These are phyloP conservation scores for Bombus difficillimus DNA, from an alignment of 1,140 invertebrate genomes.

Conservation along the genomic window DNA sequence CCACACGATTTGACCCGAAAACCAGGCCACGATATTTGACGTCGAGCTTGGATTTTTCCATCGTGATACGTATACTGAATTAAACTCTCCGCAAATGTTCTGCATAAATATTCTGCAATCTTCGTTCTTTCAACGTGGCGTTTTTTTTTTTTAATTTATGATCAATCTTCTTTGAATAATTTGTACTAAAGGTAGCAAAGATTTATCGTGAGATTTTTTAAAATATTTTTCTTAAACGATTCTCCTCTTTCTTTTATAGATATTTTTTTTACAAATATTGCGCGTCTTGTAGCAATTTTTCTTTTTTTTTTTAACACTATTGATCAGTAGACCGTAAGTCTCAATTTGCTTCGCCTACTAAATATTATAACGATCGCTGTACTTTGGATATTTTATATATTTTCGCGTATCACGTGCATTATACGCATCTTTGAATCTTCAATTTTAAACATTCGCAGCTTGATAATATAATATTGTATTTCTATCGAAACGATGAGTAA, in stretches of 20 bases:
- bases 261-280: neutral
- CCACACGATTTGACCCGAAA: neutral
- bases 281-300: no score
- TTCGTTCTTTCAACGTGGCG: neutral
- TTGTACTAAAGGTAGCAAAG: no score
- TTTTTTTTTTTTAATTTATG: neutral
- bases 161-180: neutral
- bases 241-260: neutral
- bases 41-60: neutral
- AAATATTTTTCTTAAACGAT: neutral
- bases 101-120: neutral
- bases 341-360: no score
- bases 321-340: neutral
- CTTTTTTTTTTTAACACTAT: neutral
- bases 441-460: no score
- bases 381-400: no score
- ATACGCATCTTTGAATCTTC: no score
- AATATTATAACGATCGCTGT: no score
- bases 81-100: neutral
- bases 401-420: no score
- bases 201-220: no score
- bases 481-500: no score
- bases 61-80: neutral
- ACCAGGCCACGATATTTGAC: neutral
- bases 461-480: no score